Conservation (phyloP, 1,140 invertebrate genomes). For the Orussus abietinus region DNA sequence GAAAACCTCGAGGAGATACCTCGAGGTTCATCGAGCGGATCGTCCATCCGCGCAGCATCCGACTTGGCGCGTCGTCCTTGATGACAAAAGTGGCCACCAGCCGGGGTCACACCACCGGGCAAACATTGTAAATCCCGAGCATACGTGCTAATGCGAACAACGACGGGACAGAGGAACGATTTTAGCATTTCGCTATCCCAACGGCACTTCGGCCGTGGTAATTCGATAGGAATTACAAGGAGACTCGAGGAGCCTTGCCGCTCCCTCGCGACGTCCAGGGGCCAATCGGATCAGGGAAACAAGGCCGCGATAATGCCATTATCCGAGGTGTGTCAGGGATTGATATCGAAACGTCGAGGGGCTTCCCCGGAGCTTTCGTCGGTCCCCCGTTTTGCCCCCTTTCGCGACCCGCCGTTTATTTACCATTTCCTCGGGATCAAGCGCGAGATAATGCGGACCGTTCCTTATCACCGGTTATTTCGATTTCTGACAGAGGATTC, state of each 20-base stretch:
- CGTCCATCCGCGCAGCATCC: no score
- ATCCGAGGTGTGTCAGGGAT: conserved; percentile 29
- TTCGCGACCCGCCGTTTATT: conserved; percentile 1
- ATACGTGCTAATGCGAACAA: conserved; percentile 46
- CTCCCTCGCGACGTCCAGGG: conserved; percentile 9
- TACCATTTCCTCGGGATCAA: not conserved
- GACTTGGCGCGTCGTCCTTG: no score
- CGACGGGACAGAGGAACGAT: conserved; percentile 45
- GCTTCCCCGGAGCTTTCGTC: conserved; percentile 1
- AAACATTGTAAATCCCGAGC: conserved; percentile 36
- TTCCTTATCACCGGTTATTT: no score
- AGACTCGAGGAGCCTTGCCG: not conserved
- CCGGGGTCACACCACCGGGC: no score
- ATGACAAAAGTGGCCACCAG: no score
- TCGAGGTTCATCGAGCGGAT: no score
- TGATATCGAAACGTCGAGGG: conserved; percentile 27
- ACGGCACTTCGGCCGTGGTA: not conserved
- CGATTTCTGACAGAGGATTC: no score
- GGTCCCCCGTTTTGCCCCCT: conserved; percentile 19
- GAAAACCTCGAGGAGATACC: no score
- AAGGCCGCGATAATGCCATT: conserved; percentile 41
- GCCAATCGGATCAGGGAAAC: conserved; percentile 38
- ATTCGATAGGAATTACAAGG: no score
- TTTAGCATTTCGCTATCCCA: conserved; percentile 28
- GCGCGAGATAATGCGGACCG: no score